Conservation (phyloP, 2,113 vertebrate species). For the Mirza zaza region DNA sequence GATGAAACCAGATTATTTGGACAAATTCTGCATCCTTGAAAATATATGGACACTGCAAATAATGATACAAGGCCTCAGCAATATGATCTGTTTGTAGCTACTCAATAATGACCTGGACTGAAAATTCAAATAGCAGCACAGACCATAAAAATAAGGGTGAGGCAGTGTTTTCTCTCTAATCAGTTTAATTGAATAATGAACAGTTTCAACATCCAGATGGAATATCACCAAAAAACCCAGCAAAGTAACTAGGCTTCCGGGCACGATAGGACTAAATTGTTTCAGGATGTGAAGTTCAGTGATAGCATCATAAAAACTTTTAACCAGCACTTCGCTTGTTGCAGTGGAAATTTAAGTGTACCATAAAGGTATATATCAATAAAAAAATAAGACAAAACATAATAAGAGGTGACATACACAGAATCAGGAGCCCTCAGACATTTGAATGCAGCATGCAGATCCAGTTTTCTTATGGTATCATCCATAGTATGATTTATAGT, state of each 20-base stretch:
- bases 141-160: background rate
- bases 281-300: background rate
- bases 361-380: background rate
- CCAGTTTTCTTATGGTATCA: background rate
- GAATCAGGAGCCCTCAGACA: background rate
- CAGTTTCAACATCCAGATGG: background rate
- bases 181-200: slow-evolving; percentile 17
- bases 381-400: background rate
- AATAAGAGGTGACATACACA: background rate
- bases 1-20: background rate
- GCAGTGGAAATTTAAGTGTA: background rate
- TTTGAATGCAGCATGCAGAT: background rate
- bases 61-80: background rate
- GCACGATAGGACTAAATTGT: background rate
- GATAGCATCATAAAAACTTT: background rate
- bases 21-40: background rate
- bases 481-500: background rate
- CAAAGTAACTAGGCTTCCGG: background rate
- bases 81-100: background rate
- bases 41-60: background rate
- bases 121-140: background rate
- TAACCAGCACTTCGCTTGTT: background rate
- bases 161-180: background rate
- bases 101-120: background rate
- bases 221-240: background rate